Percentiles rank a stretch among this genome's conserved stretches.
Conservation (phyloP, 1,140 invertebrate species). For the Eriocheir sinensis region DNA sequence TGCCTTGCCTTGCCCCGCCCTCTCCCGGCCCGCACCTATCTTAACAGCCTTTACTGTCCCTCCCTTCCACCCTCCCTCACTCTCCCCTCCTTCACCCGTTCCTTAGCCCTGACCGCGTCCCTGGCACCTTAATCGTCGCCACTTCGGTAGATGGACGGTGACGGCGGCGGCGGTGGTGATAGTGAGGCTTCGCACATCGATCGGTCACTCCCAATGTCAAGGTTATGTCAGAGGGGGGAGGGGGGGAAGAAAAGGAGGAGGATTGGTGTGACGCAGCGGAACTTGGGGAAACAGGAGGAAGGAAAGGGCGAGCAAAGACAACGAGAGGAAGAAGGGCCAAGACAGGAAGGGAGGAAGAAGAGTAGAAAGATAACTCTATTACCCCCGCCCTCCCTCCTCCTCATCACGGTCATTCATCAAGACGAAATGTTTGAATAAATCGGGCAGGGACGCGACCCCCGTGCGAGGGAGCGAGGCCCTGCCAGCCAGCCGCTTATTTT, state of each 20-base stretch:
- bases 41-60: neutral
- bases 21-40: neutral
- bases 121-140: neutral
- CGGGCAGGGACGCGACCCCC: neutral
- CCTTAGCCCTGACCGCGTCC: neutral
- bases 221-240: neutral
- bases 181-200: neutral
- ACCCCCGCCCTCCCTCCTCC: no score
- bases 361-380: no score
- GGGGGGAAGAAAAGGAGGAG: neutral
- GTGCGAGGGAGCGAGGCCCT: neutral
- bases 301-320: neutral
- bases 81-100: neutral
- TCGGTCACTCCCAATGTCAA: constrained; percentile 12
- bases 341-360: neutral
- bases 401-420: neutral
- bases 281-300: neutral
- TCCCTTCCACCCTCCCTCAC: neutral
- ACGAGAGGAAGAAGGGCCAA: neutral
- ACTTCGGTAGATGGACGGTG: neutral
- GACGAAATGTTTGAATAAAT: neutral
- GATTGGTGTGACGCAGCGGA: neutral
- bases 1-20: neutral
- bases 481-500: neutral
- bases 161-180: neutral